phyloP scores from a whole-genome alignment of 2,888 invertebrate genomes.

The Leucoptera coffeella region DNA sequence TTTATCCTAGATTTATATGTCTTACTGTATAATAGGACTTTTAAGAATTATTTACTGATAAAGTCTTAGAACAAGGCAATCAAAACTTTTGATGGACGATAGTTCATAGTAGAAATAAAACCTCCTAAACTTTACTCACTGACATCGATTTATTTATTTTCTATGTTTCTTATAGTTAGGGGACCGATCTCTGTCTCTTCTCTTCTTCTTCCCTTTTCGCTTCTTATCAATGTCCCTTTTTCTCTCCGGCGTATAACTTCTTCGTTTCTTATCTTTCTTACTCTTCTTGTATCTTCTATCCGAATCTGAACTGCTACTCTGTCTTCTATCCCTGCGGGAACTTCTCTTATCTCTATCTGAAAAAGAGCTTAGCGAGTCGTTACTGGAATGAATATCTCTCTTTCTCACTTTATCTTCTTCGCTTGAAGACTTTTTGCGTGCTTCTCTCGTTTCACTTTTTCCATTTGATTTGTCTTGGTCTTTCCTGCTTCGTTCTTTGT shows the following conservation, averaged over 20 bases:
- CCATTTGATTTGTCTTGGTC: slow-evolving; percentile 2
- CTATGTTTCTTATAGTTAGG: slow-evolving; percentile 43
- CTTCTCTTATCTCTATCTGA: slow-evolving; percentile 16
- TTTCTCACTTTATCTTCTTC: slow-evolving; percentile 8
- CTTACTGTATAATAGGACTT: too few species aligned
- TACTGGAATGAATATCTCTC: slow-evolving; percentile 16
- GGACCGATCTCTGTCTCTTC: slow-evolving; percentile 43
- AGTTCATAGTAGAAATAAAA: too few species aligned
- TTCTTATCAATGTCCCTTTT: slow-evolving; percentile 50
- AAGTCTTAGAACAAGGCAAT: too few species aligned
- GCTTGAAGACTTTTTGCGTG: too few species aligned
- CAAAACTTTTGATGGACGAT: too few species aligned
- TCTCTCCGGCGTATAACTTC: slow-evolving; percentile 25
- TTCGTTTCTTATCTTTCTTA: slow-evolving; percentile 17
- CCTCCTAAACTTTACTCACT: too few species aligned
- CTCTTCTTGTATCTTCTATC: slow-evolving; percentile 17
- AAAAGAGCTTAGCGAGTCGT: slow-evolving; percentile 17
- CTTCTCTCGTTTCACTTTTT: slow-evolving; percentile 2
- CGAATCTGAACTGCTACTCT: slow-evolving; percentile 15
- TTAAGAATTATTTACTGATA: too few species aligned
- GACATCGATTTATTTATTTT: slow-evolving; percentile 30
- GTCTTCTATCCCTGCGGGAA: slow-evolving; percentile 11
- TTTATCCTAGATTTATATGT: too few species aligned
- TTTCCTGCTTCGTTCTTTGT: background rate
- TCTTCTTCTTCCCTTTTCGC: slow-evolving; percentile 52